These are phyloP conservation scores for Cetoscarus ocellatus DNA, from an alignment of 2,797 vertebrate species.

Conservation along the genomic window DNA sequence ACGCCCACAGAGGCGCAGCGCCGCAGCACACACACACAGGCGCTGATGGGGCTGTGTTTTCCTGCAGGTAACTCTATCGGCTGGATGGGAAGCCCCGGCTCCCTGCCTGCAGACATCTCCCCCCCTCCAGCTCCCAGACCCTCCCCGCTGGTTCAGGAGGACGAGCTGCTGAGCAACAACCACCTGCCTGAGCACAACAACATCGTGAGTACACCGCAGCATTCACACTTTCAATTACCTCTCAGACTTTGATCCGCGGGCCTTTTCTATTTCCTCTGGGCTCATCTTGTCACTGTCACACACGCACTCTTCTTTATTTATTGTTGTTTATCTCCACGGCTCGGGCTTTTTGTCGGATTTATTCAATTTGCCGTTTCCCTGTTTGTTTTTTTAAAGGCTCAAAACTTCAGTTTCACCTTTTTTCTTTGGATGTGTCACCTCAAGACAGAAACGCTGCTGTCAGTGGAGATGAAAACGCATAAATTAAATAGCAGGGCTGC, in stretches of 20 bases:
- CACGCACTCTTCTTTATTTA: slow-evolving; percentile 29
- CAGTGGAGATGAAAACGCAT: neutral
- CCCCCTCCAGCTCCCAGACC: slow-evolving; percentile 75
- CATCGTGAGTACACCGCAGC: slow-evolving; percentile 71
- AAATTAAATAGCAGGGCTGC: no score
- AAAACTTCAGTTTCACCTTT: neutral
- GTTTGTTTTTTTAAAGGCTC: slow-evolving; percentile 6
- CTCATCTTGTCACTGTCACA: slow-evolving; percentile 41
- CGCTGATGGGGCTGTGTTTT: slow-evolving; percentile 50
- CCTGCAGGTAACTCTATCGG: slow-evolving; percentile 83
- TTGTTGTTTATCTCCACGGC: slow-evolving; percentile 21
- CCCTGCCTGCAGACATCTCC: slow-evolving; percentile 75
- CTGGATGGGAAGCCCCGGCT: slow-evolving; percentile 78
- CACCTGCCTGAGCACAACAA: slow-evolving; percentile 78
- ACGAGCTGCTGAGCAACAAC: slow-evolving; percentile 78
- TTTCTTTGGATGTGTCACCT: slow-evolving; percentile 14
- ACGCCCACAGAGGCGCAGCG: slow-evolving; percentile 43
- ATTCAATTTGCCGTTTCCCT: neutral
- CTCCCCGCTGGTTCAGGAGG: slow-evolving; percentile 76
- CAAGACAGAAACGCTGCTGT: neutral
- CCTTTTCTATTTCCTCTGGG: slow-evolving; percentile 29
- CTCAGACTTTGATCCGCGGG: slow-evolving; percentile 19
- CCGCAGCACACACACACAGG: neutral
- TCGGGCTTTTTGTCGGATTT: slow-evolving; percentile 8
- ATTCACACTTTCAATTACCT: slow-evolving; percentile 22